Evolutionary conservation across 2,797 vertebrate genomes (phyloP).

Genomic region (Microcaecilia unicolor): DNA sequence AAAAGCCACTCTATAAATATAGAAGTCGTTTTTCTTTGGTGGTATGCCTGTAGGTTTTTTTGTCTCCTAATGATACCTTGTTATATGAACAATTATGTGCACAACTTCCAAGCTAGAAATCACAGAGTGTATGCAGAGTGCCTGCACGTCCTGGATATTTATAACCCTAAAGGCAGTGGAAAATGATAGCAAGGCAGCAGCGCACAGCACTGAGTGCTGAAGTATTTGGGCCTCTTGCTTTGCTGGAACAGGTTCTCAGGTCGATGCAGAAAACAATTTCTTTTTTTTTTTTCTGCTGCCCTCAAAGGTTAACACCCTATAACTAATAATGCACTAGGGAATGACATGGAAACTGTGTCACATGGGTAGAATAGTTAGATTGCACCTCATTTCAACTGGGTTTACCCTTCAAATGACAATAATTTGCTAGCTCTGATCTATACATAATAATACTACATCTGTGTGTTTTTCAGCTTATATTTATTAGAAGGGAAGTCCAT

Average conservation of each 20-base stretch:
- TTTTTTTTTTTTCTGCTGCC: no score
- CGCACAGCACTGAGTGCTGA: conserved; percentile 16
- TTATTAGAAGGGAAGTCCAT: conserved; percentile 27
- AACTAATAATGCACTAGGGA: conserved; percentile 29
- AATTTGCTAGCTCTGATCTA: conserved; percentile 34
- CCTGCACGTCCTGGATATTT: conserved; percentile 21
- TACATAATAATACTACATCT: conserved; percentile 26
- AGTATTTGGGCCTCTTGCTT: conserved; percentile 14
- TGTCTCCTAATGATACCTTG: conserved; percentile 40
- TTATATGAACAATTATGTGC: conserved; percentile 24
- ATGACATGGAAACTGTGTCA: conserved; percentile 33
- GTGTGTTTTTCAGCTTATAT: conserved; percentile 43
- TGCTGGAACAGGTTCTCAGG: conserved; percentile 15
- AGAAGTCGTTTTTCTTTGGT: conserved; percentile 35
- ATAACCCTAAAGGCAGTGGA: conserved; percentile 18
- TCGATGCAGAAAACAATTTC: conserved; percentile 8
- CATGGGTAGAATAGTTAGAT: conserved; percentile 15
- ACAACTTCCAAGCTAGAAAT: conserved; percentile 28
- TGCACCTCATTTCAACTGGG: conserved; percentile 33
- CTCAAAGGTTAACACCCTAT: conserved; percentile 16
- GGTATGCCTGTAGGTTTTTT: conserved; percentile 31
- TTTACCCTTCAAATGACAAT: conserved; percentile 25
- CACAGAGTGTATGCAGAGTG: conserved; percentile 15
- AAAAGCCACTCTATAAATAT: conserved; percentile 42
- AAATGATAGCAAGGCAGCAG: conserved; percentile 16